Conservation (phyloP, 2,888 invertebrate species). For the Drosophila paramelanica region DNA sequence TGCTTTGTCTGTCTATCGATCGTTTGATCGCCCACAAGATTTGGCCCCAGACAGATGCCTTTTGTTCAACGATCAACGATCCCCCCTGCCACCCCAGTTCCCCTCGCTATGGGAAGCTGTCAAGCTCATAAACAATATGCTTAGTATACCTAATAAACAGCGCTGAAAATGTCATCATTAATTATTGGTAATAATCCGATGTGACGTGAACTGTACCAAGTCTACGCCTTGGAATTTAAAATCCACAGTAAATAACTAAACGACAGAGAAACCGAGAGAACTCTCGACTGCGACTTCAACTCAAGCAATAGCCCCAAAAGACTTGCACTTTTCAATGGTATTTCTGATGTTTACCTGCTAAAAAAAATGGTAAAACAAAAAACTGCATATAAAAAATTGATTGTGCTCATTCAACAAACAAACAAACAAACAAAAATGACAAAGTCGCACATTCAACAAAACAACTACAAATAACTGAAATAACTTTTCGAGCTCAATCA, state of each 20-base stretch:
- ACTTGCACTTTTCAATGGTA: slow-evolving; percentile 11
- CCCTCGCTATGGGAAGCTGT: slow-evolving; percentile 1
- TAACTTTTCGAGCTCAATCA: not conserved
- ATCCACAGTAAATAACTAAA: not conserved
- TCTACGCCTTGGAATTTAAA: slow-evolving; percentile 41
- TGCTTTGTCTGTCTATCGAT: slow-evolving; percentile 18
- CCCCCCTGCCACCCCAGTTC: not conserved
- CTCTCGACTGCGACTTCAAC: not conserved
- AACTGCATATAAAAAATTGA: slow-evolving; percentile 25
- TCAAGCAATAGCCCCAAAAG: not conserved
- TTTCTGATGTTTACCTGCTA: slow-evolving; percentile 16
- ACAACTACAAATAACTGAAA: slow-evolving; percentile 17
- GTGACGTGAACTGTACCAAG: slow-evolving; percentile 43
- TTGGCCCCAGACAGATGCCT: slow-evolving; percentile 21
- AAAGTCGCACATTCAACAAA: slow-evolving; percentile 30
- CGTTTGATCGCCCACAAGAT: slow-evolving; percentile 36
- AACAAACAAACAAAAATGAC: slow-evolving; percentile 20
- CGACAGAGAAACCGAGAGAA: slow-evolving; percentile 20
- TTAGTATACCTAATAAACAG: slow-evolving; percentile 42
- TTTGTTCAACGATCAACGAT: slow-evolving; percentile 33
- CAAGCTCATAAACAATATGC: slow-evolving; percentile 33
- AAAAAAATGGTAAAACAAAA: slow-evolving; percentile 7
- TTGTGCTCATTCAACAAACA: slow-evolving; percentile 35
- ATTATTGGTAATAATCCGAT: slow-evolving; percentile 51
- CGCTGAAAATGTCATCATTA: slow-evolving; percentile 64